Conservation (phyloP, 2,797 vertebrate genomes). For the Pelobates cultripes region DNA sequence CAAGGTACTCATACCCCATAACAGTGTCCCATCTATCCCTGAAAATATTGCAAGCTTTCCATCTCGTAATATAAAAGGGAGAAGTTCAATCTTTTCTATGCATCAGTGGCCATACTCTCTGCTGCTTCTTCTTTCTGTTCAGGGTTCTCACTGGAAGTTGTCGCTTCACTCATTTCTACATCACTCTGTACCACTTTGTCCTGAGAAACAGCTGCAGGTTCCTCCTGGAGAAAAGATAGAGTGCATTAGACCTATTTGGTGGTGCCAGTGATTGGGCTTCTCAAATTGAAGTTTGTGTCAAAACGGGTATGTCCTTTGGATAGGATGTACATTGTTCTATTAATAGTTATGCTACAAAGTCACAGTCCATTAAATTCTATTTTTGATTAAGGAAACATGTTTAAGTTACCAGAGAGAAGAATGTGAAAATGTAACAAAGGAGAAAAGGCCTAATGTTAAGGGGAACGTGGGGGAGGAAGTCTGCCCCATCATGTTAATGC, state of each 20-base stretch:
- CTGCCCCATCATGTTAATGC: too few relatives aligned
- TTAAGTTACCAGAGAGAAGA: too few relatives aligned
- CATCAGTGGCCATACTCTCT: not conserved
- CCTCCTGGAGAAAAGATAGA: slow-evolving; percentile 1
- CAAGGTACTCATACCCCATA: not conserved
- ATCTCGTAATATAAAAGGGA: not conserved
- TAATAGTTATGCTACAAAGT: too few relatives aligned
- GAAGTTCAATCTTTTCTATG: not conserved
- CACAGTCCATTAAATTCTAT: too few relatives aligned
- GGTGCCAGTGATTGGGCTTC: too few relatives aligned
- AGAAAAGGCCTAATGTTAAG: too few relatives aligned
- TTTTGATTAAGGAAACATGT: too few relatives aligned
- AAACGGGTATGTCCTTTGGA: too few relatives aligned
- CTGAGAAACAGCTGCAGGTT: not conserved
- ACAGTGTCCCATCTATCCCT: not conserved
- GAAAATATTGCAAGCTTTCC: not conserved
- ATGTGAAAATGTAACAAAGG: too few relatives aligned
- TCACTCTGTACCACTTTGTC: not conserved
- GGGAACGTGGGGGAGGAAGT: too few relatives aligned
- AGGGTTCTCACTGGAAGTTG: not conserved
- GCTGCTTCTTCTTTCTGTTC: not conserved
- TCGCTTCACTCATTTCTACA: slow-evolving; percentile 19
- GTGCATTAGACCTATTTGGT: not conserved
- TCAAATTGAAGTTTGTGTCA: too few relatives aligned
- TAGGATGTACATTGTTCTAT: too few relatives aligned